phyloP scores from a whole-genome alignment of 2,113 vertebrate species.

The Oplegnathus fasciatus region DNA sequence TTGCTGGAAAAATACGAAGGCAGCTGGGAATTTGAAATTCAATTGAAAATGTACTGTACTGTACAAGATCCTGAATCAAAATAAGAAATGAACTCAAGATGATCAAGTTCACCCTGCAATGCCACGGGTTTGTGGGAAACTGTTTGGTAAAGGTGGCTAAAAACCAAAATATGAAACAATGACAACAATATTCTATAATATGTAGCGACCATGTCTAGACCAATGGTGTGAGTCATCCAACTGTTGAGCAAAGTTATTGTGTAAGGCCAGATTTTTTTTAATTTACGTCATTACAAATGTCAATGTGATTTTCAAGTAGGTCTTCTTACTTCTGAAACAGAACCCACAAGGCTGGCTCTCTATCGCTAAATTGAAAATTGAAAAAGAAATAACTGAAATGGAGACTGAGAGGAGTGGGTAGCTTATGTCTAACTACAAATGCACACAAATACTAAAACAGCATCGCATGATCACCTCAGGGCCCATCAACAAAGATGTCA shows the following conservation, averaged over 20 bases:
- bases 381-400: neutral
- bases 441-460: constrained; percentile 44
- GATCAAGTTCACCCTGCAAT: neutral
- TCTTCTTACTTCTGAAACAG: neutral
- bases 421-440: constrained; percentile 26
- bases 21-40: neutral
- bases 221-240: neutral
- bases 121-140: neutral
- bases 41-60: neutral
- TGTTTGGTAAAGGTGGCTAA: neutral
- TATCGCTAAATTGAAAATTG: no score
- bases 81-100: neutral
- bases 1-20: neutral
- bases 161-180: neutral
- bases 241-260: neutral
- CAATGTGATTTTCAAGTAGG: neutral
- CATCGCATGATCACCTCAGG: constrained; percentile 47
- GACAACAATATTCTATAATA: neutral
- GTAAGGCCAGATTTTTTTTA: neutral
- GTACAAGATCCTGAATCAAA: neutral
- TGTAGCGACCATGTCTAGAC: neutral
- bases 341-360: neutral
- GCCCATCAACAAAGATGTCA: constrained; percentile 58
- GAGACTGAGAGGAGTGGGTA: neutral
- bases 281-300: neutral